phyloP scores from a whole-genome alignment of 2,113 vertebrate species.

The Microcebus ravelobensis region DNA sequence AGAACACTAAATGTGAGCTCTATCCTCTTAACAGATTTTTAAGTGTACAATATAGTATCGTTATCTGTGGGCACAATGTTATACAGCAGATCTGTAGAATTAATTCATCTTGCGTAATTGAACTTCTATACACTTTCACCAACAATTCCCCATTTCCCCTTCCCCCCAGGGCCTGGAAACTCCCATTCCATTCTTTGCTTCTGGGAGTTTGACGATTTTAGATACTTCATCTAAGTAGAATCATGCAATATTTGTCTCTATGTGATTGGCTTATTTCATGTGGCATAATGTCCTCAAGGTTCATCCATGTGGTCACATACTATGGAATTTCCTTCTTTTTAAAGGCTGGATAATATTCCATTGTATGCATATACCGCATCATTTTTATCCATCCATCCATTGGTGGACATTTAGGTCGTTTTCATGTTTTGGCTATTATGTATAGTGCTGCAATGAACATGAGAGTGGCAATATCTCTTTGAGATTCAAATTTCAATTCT shows the following conservation, averaged over 20 bases:
- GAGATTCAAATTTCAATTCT: not conserved
- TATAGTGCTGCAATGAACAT: too few species aligned
- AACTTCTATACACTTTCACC: fast-evolving
- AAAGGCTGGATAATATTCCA: not conserved
- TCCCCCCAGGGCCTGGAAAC: not conserved
- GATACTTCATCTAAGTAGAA: not conserved
- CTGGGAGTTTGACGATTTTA: not conserved
- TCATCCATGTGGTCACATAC: not conserved
- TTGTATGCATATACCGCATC: fast-evolving
- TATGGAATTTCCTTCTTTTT: not conserved
- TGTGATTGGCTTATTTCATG: not conserved
- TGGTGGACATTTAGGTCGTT: not conserved
- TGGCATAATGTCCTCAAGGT: not conserved
- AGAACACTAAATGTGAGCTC: not conserved
- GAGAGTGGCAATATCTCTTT: too few species aligned
- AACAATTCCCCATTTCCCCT: not conserved
- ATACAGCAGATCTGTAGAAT: fast-evolving
- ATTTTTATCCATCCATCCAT: too few species aligned
- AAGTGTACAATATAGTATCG: fast-evolving
- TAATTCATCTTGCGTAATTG: not conserved
- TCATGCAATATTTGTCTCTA: not conserved
- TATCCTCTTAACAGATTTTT: not conserved
- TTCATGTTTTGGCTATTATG: not conserved
- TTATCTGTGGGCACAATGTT: not conserved
- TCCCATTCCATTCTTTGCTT: too few species aligned